A percentile compares a stretch with the other conserved stretches of the same genome.
phyloP scores from a whole-genome alignment of 2,888 invertebrate genomes.

The Amphipoea lucens region DNA sequence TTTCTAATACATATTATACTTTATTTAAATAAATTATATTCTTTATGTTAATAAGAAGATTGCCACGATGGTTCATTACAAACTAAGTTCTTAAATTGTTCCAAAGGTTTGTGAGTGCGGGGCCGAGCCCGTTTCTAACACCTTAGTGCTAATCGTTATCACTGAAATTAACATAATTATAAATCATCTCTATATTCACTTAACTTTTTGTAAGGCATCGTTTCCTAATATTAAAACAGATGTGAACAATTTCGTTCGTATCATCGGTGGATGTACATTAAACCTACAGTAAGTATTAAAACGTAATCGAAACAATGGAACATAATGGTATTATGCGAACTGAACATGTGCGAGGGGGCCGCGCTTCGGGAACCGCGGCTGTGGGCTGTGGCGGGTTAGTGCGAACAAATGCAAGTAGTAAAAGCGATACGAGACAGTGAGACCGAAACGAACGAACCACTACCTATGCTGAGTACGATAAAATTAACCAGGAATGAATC shows the following conservation, averaged over 20 bases:
- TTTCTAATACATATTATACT: conserved; percentile 90
- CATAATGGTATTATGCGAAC: conserved; percentile 73
- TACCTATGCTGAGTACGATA: conserved; percentile 68
- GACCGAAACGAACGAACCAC: conserved; percentile 75
- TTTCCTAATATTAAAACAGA: conserved; percentile 89
- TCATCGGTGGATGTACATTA: conserved; percentile 88
- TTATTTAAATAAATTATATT: conserved; percentile 90
- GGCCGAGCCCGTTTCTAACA: conserved; percentile 80
- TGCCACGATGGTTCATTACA: conserved; percentile 89
- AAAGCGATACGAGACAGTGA: conserved; percentile 68
- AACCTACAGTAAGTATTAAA: conserved; percentile 81
- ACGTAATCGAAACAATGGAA: conserved; percentile 78
- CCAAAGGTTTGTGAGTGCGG: conserved; percentile 85
- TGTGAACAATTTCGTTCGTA: conserved; percentile 83
- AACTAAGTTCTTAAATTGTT: conserved; percentile 90
- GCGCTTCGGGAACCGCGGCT: conserved; percentile 34
- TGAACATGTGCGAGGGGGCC: conserved; percentile 65
- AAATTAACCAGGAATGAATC: conserved; percentile 84
- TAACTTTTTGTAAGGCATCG: conserved; percentile 88
- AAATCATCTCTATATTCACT: conserved; percentile 89
- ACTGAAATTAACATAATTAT: conserved; percentile 89
- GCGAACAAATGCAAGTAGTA: conserved; percentile 62
- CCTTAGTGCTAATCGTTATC: conserved; percentile 87
- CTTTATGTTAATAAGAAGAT: conserved; percentile 89
- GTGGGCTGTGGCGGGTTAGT: conserved; percentile 59